Evolutionary conservation across 2,113 vertebrate species (phyloP), one percentile per base, ranked within the genome.

Genomic region (Pelobates fuscus): DNA sequence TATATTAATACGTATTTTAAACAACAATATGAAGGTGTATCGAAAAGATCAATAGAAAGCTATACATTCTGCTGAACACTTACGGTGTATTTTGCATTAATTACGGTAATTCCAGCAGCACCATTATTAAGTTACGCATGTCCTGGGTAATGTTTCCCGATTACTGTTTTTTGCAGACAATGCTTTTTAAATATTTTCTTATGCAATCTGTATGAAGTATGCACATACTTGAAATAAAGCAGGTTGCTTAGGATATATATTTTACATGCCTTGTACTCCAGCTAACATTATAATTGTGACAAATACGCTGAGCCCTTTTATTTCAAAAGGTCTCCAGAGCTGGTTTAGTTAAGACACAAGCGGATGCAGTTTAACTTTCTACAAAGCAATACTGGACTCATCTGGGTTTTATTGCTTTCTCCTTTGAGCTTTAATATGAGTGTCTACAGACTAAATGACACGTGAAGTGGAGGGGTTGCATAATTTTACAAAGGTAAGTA

Each of bases 341-440:
- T 23, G 41, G 41, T 68, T 76, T 6, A 30, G 73, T 26, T 72
- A 64, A 64, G 54, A 21, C n/a, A 32, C 59, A 11, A 32, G 49
- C 14, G 73, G 43, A 55, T 61, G 65, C 26, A 60, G 41, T 61
- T 76, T 61, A 71, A 30, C 14, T 15, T 49, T 76, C 72, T 67
- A 43, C 43, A 21, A 60, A 52, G 55, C 37, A 67, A 61, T 32
- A 76, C 49, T 52, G 65, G 73, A 61, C 43, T 76, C 73, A 76
- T 76, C 73, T 76, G 73, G 55, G 44, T 68, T 76, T 76, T 76
- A 76, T 76, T 76, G 73, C 67, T 60, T 55, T 52, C 64, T 68
- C 73, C 73, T 68, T 61, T 68, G 57, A 68, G 65, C 64, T 61
- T 37, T 60, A n/a, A 20, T 25, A 20, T 52, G 41, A 15, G 44